Evolutionary conservation across 1,140 invertebrate species (phyloP), one percentile per base, ranked within the genome.

Genomic region (Caenorhabditis briggsae): DNA sequence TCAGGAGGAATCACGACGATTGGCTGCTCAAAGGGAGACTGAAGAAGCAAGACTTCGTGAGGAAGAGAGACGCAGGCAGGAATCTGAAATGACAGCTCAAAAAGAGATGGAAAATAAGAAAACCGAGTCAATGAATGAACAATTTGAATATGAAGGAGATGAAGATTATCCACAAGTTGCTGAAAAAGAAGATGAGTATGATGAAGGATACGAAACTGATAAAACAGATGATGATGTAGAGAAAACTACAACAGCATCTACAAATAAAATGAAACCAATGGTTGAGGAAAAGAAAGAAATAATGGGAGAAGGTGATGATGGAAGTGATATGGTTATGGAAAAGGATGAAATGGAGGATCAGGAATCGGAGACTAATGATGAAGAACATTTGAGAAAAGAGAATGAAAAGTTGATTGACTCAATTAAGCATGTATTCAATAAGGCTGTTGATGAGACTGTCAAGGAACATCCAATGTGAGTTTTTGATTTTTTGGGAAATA

Each of bases 111-210:
- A 50, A 8, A 20, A 78, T 11, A 78, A 78, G 14, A 50, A 20
- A 23, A 78, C 33, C 0, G 18, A 78, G 8, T 50, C 70, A 50
- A 78, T 50, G 46, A 78, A 78, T 48, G 70, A 78, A 25, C 70
- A 78, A 78, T 78, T 50, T 78, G 70, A 78, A 18, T 78, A 78
- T 25, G 70, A 78, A 11, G 70, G 70, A 78, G 70, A 78, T 9
- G 70, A 78, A 50, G 70, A 78, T 20, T 78, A 78, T 78, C 70
- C 70, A 50, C 70, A 78, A 78, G 70, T 78, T 78, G 43, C 70
- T 78, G 70, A 78, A 50, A 78, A 78, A 50, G 70, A 78, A 78
- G 70, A 78, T 14, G 70, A 78, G 11, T 78, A 78, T 78, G 70
- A 78, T 78, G 70, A 78, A 50, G 70, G 70, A 50, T 78, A 78